Percentiles rank a stretch among this genome's conserved stretches.
Evolutionary conservation across 2,113 vertebrate species (phyloP).

Genomic region (mouse (Mus musculus)): GRCm39 chr3:119974501-119975000

Average conservation of each 20-base stretch:
- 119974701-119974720: not conserved
- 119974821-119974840: constrained; percentile 40
- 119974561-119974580: not conserved
- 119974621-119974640: not conserved
- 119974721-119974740: not conserved
- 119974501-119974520: not conserved
- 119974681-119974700: not conserved
- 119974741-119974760: not conserved
- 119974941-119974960: constrained; percentile 24
- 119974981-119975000: constrained; percentile 41
- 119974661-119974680: not conserved
- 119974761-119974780: not conserved
- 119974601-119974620: not conserved
- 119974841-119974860: constrained; percentile 25
- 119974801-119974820: constrained; percentile 50
- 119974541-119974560: not conserved
- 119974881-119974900: constrained; percentile 46
- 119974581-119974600: not conserved
- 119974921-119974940: constrained; percentile 32
- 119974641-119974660: not conserved
- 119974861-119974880: constrained; percentile 1
- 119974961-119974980: constrained; percentile 33
- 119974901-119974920: constrained; percentile 37
- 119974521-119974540: not conserved
- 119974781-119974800: not conserved